These are phyloP conservation scores for Anthophora plumipes DNA, from an alignment of 2,888 invertebrate genomes.

Conservation along the genomic window DNA sequence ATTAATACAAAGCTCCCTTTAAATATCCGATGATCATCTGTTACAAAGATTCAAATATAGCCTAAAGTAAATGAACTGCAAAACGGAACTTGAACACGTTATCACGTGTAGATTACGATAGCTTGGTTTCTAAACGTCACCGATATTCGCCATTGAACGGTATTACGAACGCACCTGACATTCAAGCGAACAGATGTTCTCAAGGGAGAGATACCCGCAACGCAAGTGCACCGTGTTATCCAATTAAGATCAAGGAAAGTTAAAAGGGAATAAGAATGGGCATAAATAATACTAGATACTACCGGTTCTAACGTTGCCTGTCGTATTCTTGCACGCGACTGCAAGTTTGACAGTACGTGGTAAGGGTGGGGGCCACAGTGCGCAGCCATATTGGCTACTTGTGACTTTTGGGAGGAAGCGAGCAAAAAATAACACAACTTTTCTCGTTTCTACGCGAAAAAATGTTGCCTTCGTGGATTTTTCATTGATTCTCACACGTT, in stretches of 20 bases:
- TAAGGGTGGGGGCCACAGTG: constrained; percentile 62
- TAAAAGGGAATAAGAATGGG: constrained; percentile 23
- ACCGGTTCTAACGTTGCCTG: constrained; percentile 33
- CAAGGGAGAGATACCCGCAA: neutral
- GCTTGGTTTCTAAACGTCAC: constrained; percentile 47
- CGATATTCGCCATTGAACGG: constrained; percentile 44
- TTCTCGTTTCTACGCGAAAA: constrained; percentile 68
- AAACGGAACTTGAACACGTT: constrained; percentile 33
- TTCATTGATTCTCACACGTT: constrained; percentile 66
- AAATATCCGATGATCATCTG: neutral
- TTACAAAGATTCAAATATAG: constrained; percentile 40
- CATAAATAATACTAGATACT: constrained; percentile 48
- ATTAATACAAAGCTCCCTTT: constrained; percentile 11
- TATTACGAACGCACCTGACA: constrained; percentile 54
- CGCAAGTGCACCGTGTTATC: constrained; percentile 13
- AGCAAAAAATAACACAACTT: constrained; percentile 80
- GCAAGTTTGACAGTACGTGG: constrained; percentile 65
- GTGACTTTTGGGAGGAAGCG: constrained; percentile 81
- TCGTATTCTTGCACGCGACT: constrained; percentile 43
- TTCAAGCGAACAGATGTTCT: constrained; percentile 25
- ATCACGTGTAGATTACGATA: constrained; percentile 52
- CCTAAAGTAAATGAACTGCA: constrained; percentile 19
- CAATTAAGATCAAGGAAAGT: constrained; percentile 35
- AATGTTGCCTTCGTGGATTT: constrained; percentile 78
- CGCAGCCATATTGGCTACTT: constrained; percentile 84